Evolutionary conservation across 2,797 vertebrate genomes (phyloP).

Genomic region (Propithecus deckenii): DNA sequence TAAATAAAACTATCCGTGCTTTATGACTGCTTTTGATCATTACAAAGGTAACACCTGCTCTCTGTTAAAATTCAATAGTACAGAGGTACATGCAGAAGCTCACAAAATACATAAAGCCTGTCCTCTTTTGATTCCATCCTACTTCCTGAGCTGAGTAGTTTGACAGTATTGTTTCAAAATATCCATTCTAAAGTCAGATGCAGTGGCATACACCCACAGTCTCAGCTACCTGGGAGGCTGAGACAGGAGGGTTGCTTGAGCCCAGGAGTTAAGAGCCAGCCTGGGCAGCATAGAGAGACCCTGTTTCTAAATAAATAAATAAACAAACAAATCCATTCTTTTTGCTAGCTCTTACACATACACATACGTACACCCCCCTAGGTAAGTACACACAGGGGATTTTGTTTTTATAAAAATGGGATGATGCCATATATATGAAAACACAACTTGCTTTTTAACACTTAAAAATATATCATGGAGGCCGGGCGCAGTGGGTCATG

Average conservation of each 20-base stretch:
- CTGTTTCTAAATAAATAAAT: neutral
- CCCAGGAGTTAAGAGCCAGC: neutral
- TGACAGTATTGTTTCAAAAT: neutral
- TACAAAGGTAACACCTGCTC: neutral
- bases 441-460: constrained; percentile 28
- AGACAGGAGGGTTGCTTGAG: neutral
- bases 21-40: neutral
- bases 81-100: neutral
- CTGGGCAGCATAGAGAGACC: neutral
- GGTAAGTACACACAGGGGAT: neutral
- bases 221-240: neutral
- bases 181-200: neutral
- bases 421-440: neutral
- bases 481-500: no score
- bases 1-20: neutral
- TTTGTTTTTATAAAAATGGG: constrained; percentile 43
- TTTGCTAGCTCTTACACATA: neutral
- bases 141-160: neutral
- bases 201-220: neutral
- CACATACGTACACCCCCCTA: neutral
- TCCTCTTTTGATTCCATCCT: neutral
- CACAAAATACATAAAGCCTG: neutral
- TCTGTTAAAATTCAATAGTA: neutral
- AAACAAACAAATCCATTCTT: neutral
- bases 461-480: neutral